These are phyloP conservation scores for Lophius americanus DNA, from an alignment of 2,797 vertebrate species.

Conservation along the genomic window DNA sequence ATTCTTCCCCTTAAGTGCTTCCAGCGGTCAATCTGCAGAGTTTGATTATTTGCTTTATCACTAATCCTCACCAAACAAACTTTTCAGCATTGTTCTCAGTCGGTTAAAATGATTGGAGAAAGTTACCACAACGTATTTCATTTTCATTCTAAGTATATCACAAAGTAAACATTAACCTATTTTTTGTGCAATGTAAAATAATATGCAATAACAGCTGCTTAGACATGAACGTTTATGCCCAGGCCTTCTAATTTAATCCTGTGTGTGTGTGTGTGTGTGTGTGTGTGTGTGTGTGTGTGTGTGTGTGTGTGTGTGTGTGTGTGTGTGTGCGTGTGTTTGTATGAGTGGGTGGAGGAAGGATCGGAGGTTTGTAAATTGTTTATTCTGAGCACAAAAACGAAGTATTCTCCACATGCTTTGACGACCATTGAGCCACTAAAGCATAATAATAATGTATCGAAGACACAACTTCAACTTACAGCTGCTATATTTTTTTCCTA, in stretches of 20 bases:
- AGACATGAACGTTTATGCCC: conserved; percentile 26
- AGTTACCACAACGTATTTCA: conserved; percentile 5
- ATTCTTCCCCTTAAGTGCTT: background rate
- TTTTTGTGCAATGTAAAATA: conserved; percentile 43
- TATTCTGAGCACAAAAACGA: conserved; percentile 23
- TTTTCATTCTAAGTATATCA: conserved; percentile 22
- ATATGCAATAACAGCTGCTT: conserved; percentile 36
- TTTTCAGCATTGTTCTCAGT: conserved; percentile 1
- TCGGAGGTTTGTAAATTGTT: conserved; percentile 56
- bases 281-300: conserved; percentile 23
- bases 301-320: conserved; percentile 21
- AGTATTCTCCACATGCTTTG: no score
- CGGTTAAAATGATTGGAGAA: conserved; percentile 13
- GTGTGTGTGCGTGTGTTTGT: conserved; percentile 5
- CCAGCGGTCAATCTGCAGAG: background rate
- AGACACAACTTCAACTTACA: no score
- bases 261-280: conserved; percentile 22
- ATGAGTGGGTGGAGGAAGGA: conserved; percentile 5
- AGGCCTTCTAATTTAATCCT: conserved; percentile 35
- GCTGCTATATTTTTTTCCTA: no score
- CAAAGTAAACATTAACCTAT: conserved; percentile 41
- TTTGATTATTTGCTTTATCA: background rate
- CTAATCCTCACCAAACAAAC: background rate
- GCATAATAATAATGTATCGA: no score
- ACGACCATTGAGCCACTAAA: no score